Evolutionary conservation across 1,140 invertebrate species (phyloP), one percentile per base, ranked within the genome.

Genomic region (Trypoxylus dichotomus): DNA sequence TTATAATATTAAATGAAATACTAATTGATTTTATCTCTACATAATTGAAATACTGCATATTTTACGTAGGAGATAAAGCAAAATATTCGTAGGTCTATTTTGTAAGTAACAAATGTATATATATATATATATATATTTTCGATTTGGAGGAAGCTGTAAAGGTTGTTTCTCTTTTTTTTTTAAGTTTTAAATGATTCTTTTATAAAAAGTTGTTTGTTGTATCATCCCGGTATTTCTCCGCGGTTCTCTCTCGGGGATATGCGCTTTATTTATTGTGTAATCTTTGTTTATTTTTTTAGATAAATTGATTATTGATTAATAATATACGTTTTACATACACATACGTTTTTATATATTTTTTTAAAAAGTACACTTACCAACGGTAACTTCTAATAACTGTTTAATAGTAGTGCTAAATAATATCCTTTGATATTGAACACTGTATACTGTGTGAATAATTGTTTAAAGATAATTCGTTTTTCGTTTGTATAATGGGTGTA

Each of bases 121-220:
- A 54, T 19, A 54, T n/a, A 54, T 54, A 19, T 54, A 54, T 54
- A 47, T 47, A 54, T 54, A 54, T 68, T 68, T 29, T 27, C 19
- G 24, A 68, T 68, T 68, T 29, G 25, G 24, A 68, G 24, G 21
- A 60, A 68, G 27, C 60, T 68, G 60, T 68, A 68, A 27, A 68
- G 60, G 24, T 68, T 27, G 60, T 29, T 68, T 37, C 5, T 37
- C 32, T 8, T 37, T 68, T 54, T 54, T 54, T 54, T 54, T 19
- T 54, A 54, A 68, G 27, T 68, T 68, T 68, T 29, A 27, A 68
- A 68, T 68, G 60, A 68, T 68, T 68, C 27, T 68, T 27, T 68
- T 27, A 68, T 27, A 25, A 68, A 58, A 68, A 68, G 60, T 68
- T 68, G 60, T 68, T 68, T 29, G 60, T 68, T 68, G 24, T 68